These are phyloP conservation scores for Sardina pilchardus DNA, from an alignment of 2,113 vertebrate species.

Conservation along the genomic window DNA sequence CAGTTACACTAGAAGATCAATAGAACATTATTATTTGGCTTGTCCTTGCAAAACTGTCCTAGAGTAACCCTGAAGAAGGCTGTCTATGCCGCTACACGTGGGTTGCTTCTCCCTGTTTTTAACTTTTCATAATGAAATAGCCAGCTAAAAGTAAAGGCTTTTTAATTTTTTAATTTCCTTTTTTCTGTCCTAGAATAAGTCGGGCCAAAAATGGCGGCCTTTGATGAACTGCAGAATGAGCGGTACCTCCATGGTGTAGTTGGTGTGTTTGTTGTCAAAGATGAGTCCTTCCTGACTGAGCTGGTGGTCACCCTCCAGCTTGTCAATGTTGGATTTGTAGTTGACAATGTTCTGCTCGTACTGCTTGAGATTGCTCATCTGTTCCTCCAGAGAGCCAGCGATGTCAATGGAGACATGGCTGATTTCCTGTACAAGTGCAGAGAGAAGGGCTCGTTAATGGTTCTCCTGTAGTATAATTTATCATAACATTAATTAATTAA, in stretches of 20 bases:
- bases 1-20: background rate
- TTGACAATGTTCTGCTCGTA: constrained; percentile 90
- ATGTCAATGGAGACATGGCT: constrained; percentile 84
- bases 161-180: no score
- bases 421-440: constrained; percentile 75
- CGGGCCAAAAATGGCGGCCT: background rate
- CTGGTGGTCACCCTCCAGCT: constrained; percentile 90
- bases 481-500: background rate
- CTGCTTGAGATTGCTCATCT: constrained; percentile 87
- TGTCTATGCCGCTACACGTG: no score
- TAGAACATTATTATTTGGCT: background rate
- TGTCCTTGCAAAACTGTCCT: background rate
- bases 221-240: background rate
- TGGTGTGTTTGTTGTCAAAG: constrained; percentile 84
- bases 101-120: no score
- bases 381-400: constrained; percentile 83
- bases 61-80: no score
- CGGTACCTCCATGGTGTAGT: constrained; percentile 74
- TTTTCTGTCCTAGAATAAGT: no score
- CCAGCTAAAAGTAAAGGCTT: no score
- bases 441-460: background rate
- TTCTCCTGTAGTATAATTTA: background rate
- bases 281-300: constrained; percentile 87
- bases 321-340: constrained; percentile 89
- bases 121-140: no score